Evolutionary conservation across 2,113 vertebrate species (phyloP).

Genomic region (Xenopus borealis): DNA sequence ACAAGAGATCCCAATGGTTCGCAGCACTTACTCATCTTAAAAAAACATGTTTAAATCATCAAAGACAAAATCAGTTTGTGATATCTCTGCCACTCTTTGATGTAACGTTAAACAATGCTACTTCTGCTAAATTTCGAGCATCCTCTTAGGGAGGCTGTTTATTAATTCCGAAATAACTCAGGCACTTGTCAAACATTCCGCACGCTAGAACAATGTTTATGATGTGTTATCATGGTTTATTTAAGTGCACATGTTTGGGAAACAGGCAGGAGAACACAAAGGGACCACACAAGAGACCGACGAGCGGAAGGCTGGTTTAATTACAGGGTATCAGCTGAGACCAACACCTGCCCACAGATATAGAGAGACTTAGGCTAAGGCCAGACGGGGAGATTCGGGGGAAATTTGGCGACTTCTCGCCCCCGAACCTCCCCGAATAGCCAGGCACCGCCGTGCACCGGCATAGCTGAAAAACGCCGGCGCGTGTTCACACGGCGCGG

Average conservation of each 20-base stretch:
- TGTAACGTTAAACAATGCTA: conserved; percentile 73
- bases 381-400: no score
- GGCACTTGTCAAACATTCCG: conserved; percentile 77
- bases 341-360: neutral
- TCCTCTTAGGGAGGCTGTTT: conserved; percentile 87
- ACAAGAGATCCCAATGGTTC: no score
- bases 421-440: no score
- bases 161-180: conserved; percentile 86
- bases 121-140: conserved; percentile 78
- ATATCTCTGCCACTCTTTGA: conserved; percentile 75
- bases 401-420: no score
- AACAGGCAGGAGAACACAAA: conserved; percentile 54
- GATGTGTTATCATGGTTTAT: conserved; percentile 79
- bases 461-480: no score
- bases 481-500: no score
- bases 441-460: no score
- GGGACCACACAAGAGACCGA: conserved; percentile 78
- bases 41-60: conserved; percentile 47
- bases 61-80: conserved; percentile 47
- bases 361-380: no score
- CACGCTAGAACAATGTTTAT: conserved; percentile 78
- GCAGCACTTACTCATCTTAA: accelerated
- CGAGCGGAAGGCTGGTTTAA: neutral
- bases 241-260: conserved; percentile 67
- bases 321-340: neutral